A percentile compares a stretch with the other conserved stretches of the same genome.
Evolutionary conservation across 2,888 invertebrate genomes (phyloP).

Genomic region (Tillus elongatus): DNA sequence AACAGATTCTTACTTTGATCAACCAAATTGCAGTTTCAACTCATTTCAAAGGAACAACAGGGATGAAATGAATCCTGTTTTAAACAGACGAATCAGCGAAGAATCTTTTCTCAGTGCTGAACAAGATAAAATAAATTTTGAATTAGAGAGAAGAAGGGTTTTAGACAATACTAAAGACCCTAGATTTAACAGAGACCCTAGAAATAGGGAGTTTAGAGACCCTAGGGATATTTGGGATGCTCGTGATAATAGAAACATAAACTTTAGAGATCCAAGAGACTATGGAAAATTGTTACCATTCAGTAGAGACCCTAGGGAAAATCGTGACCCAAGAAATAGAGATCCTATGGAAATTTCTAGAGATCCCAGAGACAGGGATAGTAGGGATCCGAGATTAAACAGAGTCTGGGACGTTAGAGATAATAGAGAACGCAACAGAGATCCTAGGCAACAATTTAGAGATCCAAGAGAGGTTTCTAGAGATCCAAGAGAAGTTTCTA

Average conservation of each 20-base stretch:
- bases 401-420: slow-evolving; percentile 5
- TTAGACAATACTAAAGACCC: background rate
- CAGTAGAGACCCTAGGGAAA: background rate
- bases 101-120: too few relatives aligned
- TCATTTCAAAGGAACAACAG: background rate
- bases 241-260: too few relatives aligned
- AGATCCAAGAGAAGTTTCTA: slow-evolving; percentile 9
- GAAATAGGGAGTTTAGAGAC: background rate
- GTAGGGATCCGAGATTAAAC: slow-evolving; percentile 5
- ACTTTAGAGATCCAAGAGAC: slow-evolving; percentile 24
- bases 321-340: slow-evolving; percentile 8
- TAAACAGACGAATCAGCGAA: background rate
- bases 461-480: slow-evolving; percentile 15
- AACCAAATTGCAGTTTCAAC: background rate
- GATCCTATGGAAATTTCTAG: background rate
- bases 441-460: slow-evolving; percentile 13
- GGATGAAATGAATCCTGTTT: background rate
- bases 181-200: background rate
- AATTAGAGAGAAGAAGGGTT: background rate
- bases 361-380: slow-evolving; percentile 2
- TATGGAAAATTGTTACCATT: too few relatives aligned
- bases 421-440: slow-evolving; percentile 7
- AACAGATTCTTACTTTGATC: background rate
- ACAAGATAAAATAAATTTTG: too few relatives aligned
- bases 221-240: background rate